These are phyloP conservation scores for rabbit (Oryctolagus cuniculus) DNA, from an alignment of 2,113 vertebrate genomes.

Conservation along the genomic window DNA sequence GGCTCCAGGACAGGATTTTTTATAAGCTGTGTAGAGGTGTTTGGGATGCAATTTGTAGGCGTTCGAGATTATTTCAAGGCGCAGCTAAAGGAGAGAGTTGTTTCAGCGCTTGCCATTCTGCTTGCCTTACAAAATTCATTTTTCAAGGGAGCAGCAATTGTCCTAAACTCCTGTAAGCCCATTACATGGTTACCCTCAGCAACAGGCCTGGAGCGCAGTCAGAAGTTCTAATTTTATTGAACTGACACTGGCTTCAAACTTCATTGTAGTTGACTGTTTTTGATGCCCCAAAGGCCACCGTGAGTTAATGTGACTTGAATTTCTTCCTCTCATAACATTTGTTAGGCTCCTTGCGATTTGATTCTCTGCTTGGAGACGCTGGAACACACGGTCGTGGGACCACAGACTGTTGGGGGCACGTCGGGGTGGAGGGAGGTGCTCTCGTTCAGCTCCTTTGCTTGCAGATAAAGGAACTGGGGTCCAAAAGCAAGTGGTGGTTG, in stretches of 20 bases:
- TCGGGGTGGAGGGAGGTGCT: neutral
- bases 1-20: neutral
- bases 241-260: conserved; percentile 35
- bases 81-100: neutral
- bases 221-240: conserved; percentile 42
- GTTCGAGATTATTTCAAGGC: conserved; percentile 1
- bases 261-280: conserved; percentile 34
- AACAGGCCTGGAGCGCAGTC: neutral
- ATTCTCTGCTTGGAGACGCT: neutral
- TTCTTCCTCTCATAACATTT: neutral
- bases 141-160: conserved; percentile 54
- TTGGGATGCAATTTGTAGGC: neutral
- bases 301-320: conserved; percentile 15
- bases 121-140: conserved; percentile 25
- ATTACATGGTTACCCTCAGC: neutral
- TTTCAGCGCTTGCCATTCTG: conserved; percentile 17
- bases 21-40: neutral
- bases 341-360: neutral
- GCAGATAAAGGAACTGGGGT: neutral
- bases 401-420: neutral
- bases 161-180: conserved; percentile 1
- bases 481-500: neutral
- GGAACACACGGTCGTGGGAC: neutral
- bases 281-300: conserved; percentile 44
- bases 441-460: neutral